Percentiles rank a stretch among this genome's conserved stretches.
These are phyloP conservation scores for Conus betulinus DNA, from an alignment of 1,140 invertebrate genomes.

Conservation along the genomic window DNA sequence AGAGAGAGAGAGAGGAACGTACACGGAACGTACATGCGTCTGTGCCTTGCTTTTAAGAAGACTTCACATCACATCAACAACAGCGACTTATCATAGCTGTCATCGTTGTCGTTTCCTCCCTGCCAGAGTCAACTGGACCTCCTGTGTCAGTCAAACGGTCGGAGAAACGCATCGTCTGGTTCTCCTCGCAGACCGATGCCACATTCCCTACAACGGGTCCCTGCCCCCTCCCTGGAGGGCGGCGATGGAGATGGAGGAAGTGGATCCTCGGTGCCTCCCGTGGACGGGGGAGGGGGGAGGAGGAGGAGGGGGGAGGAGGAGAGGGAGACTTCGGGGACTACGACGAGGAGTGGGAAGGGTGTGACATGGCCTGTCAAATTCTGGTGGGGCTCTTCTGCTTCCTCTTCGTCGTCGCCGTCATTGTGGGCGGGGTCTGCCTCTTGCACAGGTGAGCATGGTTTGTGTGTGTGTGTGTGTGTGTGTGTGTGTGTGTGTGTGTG, in stretches of 20 bases:
- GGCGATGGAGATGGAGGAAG: too few relatives aligned
- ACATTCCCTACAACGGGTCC: constrained; percentile 34
- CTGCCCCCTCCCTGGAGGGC: neutral
- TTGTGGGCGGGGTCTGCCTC: neutral
- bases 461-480: constrained; percentile 3
- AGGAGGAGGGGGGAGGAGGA: neutral
- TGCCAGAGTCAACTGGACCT: constrained; percentile 45
- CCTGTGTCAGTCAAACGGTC: constrained; percentile 40
- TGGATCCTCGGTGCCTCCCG: neutral
- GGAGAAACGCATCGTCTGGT: constrained; percentile 30
- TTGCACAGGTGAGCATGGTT: constrained; percentile 31
- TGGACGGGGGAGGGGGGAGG: neutral
- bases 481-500: neutral
- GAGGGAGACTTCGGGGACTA: constrained; percentile 27
- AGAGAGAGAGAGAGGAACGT: too few relatives aligned
- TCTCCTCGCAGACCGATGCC: constrained; percentile 46
- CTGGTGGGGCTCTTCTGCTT: constrained; percentile 27
- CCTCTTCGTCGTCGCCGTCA: constrained; percentile 15
- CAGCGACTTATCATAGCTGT: too few relatives aligned
- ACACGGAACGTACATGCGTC: too few relatives aligned
- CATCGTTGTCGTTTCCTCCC: too few relatives aligned
- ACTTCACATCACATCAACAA: too few relatives aligned
- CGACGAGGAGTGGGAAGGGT: constrained; percentile 14
- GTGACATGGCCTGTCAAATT: constrained; percentile 27
- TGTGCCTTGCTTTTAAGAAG: too few relatives aligned